Percentiles rank a stretch among this genome's conserved stretches.
Evolutionary conservation across 2,797 vertebrate genomes (phyloP).

Genomic region (Hypotaenidia philippensis): DNA sequence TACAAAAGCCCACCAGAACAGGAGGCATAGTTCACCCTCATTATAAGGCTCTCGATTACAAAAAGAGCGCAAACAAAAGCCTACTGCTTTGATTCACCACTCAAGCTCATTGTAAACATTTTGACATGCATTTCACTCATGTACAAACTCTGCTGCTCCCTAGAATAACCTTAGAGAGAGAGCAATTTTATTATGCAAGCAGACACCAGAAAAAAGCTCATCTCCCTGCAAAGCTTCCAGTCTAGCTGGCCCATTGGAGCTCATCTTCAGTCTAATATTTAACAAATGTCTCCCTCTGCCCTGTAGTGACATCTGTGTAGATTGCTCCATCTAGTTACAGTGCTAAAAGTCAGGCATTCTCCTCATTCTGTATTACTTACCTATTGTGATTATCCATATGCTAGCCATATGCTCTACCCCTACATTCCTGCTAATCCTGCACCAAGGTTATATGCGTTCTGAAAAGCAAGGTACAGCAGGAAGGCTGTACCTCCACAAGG

Average conservation of each 20-base stretch:
- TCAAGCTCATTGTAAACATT: slow-evolving; percentile 66
- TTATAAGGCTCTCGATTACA: slow-evolving; percentile 55
- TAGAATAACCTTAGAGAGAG: slow-evolving; percentile 31
- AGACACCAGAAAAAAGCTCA: neutral
- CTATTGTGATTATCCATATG: neutral
- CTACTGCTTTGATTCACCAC: neutral
- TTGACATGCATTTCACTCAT: slow-evolving; percentile 48
- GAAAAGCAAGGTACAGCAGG: neutral
- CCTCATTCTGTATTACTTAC: neutral
- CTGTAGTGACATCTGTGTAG: neutral
- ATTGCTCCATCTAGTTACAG: neutral
- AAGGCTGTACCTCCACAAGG: neutral
- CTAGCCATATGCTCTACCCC: rapidly evolving
- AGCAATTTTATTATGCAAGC: slow-evolving; percentile 9
- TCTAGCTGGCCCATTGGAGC: neutral
- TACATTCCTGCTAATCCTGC: neutral
- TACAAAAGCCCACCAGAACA: neutral
- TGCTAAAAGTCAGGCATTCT: neutral
- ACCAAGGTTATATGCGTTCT: neutral
- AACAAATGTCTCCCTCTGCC: rapidly evolving
- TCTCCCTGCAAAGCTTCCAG: neutral
- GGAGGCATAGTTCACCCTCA: slow-evolving; percentile 42
- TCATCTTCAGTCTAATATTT: neutral
- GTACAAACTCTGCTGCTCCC: neutral
- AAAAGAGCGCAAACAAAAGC: slow-evolving; percentile 42